These are phyloP conservation scores for Leptodirus hochenwartii DNA, from an alignment of 2,888 invertebrate genomes.

Conservation along the genomic window DNA sequence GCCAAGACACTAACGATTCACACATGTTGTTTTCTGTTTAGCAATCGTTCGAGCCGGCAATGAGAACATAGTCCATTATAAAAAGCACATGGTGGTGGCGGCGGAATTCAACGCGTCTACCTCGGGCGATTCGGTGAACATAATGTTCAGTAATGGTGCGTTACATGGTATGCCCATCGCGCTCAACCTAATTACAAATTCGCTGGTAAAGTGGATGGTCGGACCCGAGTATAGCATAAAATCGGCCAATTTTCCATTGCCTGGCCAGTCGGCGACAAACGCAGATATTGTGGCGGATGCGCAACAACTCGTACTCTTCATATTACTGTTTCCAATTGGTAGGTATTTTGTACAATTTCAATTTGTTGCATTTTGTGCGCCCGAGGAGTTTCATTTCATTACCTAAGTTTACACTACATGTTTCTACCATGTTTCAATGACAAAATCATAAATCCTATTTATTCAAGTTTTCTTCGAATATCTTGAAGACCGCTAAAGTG, in stretches of 20 bases:
- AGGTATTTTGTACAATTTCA: conserved; percentile 9
- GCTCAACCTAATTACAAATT: conserved; percentile 30
- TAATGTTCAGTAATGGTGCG: conserved; percentile 30
- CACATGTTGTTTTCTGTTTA: too few species aligned
- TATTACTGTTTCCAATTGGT: conserved; percentile 24
- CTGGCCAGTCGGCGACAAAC: conserved; percentile 11
- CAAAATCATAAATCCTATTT: too few species aligned
- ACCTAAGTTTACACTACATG: too few species aligned
- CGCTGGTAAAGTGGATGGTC: conserved; percentile 23
- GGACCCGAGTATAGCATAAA: conserved; percentile 22
- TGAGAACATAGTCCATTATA: conserved; percentile 27
- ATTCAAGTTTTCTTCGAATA: too few species aligned
- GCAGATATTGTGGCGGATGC: conserved; percentile 13
- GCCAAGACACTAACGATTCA: too few species aligned
- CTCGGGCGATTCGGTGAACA: conserved; percentile 14
- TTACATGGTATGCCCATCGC: conserved; percentile 33
- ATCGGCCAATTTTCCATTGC: conserved; percentile 21
- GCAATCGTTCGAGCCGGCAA: conserved; percentile 25
- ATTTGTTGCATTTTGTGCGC: background rate
- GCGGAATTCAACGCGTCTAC: conserved; percentile 26
- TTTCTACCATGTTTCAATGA: too few species aligned
- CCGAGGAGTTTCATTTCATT: too few species aligned
- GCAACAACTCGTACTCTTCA: conserved; percentile 20
- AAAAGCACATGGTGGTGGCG: conserved; percentile 28
- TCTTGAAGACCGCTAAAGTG: too few species aligned